phyloP scores from a whole-genome alignment of 2,888 invertebrate genomes.

The Apeira syringaria region DNA sequence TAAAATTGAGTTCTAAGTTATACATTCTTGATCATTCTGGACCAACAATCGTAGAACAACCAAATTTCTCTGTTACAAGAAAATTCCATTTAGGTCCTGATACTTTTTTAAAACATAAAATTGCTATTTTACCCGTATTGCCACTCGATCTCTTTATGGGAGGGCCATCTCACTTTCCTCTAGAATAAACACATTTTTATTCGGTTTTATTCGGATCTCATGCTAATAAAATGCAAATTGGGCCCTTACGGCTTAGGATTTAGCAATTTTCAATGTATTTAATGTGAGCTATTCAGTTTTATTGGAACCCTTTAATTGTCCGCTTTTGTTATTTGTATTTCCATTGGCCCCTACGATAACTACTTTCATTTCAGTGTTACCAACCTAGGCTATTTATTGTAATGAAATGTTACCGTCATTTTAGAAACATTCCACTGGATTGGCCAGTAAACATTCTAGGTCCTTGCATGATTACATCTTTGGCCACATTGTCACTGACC shows the following conservation, averaged over 20 bases:
- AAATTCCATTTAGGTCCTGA: slow-evolving; percentile 52
- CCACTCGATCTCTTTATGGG: slow-evolving; percentile 65
- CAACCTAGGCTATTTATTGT: no score
- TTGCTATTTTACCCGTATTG: slow-evolving; percentile 58
- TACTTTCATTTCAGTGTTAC: slow-evolving; percentile 31
- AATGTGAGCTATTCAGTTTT: slow-evolving; percentile 73
- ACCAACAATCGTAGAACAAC: no score
- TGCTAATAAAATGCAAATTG: slow-evolving; percentile 79
- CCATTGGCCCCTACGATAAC: slow-evolving; percentile 36
- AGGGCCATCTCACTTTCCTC: slow-evolving; percentile 64
- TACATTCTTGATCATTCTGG: no score
- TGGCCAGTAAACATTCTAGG: no score
- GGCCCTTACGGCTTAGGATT: slow-evolving; percentile 72
- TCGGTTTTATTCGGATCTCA: slow-evolving; percentile 54
- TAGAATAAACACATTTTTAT: slow-evolving; percentile 78
- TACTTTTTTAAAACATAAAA: slow-evolving; percentile 50
- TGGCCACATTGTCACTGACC: no score
- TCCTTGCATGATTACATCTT: no score
- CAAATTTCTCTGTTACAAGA: slow-evolving; percentile 34
- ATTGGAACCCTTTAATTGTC: slow-evolving; percentile 70
- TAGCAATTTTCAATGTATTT: slow-evolving; percentile 67
- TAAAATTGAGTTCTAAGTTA: no score
- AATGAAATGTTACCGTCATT: no score
- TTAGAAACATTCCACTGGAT: no score
- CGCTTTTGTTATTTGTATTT: slow-evolving; percentile 47